A percentile compares a stretch with the other conserved stretches of the same genome.
These are phyloP conservation scores for Rhabdornis inornatus DNA, from an alignment of 2,113 vertebrate species.

Conservation along the genomic window DNA sequence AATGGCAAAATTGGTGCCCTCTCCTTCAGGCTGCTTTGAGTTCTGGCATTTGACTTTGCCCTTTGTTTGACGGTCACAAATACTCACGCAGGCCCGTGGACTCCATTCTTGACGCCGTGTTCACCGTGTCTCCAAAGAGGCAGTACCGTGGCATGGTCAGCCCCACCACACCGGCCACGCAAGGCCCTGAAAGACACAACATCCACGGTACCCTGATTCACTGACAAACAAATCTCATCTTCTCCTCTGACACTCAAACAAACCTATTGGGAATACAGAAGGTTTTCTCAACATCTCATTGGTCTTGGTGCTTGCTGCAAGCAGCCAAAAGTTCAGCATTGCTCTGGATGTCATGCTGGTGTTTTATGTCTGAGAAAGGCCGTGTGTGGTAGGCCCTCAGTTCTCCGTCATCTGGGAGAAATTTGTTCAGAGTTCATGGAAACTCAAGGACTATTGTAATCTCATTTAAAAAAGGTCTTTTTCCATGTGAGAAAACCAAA, in stretches of 20 bases:
- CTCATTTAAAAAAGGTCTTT: background rate
- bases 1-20: background rate
- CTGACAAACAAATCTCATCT: background rate
- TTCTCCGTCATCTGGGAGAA: background rate
- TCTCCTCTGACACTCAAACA: background rate
- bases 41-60: background rate
- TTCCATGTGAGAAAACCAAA: background rate
- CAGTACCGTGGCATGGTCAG: slow-evolving; percentile 93
- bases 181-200: slow-evolving; percentile 74
- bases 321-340: background rate
- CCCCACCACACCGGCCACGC: slow-evolving; percentile 86
- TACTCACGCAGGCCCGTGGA: slow-evolving; percentile 89
- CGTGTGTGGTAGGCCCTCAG: background rate
- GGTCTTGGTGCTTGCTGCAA: background rate
- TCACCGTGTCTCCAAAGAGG: slow-evolving; percentile 93
- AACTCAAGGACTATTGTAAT: background rate
- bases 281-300: background rate
- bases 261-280: background rate
- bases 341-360: background rate
- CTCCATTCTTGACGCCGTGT: slow-evolving; percentile 90
- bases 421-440: background rate
- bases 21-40: background rate
- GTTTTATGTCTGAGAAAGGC: background rate
- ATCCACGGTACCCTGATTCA: rapidly evolving
- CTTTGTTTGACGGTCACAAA: background rate